A percentile compares a stretch with the other conserved stretches of the same genome.
Conservation (phyloP, 2,888 invertebrate genomes). For the Steinernema hermaphroditum region DNA sequence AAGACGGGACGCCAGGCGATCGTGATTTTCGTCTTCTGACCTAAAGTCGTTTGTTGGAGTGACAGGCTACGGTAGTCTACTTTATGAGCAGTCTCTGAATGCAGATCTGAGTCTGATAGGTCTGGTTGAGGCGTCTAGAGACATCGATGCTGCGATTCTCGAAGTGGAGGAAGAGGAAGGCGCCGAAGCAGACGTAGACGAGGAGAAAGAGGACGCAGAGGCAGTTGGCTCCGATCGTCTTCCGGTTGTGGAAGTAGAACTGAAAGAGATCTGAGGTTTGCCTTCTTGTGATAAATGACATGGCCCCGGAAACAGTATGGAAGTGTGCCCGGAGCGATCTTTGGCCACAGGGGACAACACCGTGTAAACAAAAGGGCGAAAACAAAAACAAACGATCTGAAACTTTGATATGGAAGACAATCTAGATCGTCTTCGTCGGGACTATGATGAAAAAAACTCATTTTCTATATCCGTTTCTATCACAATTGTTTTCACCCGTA, state of each 20-base stretch:
- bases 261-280: not conserved
- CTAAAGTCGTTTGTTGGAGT: not conserved
- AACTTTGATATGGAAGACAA: too few relatives aligned
- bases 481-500: too few relatives aligned
- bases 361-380: not conserved
- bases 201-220: constrained; percentile 53
- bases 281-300: not conserved
- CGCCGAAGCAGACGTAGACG: constrained; percentile 58
- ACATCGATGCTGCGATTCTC: not conserved
- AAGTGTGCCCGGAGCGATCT: not conserved
- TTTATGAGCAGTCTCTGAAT: constrained; percentile 7
- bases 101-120: constrained; percentile 19
- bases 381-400: not conserved
- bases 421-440: too few relatives aligned
- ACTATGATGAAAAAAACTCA: too few relatives aligned
- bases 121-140: constrained; percentile 13
- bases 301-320: not conserved
- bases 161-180: constrained; percentile 54
- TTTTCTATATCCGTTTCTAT: too few relatives aligned
- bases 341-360: not conserved
- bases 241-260: constrained; percentile 34
- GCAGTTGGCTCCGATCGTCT: constrained; percentile 42
- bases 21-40: not conserved
- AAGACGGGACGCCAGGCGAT: not conserved
- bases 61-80: too few relatives aligned